A percentile compares a stretch with the other conserved stretches of the same genome.
Conservation (phyloP, 2,113 vertebrate species). For the Malurus elegans region DNA sequence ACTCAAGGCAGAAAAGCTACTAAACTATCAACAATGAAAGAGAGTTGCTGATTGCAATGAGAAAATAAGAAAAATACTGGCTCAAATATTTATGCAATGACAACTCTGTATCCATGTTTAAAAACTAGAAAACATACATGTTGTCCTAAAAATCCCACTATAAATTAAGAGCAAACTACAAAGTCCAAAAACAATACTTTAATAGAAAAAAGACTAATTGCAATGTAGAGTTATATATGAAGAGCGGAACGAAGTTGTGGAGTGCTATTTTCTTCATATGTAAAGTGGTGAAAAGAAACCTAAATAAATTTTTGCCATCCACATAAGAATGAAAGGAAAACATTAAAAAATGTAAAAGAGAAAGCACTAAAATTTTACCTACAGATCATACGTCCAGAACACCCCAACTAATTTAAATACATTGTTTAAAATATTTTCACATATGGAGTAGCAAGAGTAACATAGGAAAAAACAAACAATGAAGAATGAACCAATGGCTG, state of each 20-base stretch:
- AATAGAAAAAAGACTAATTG: not conserved
- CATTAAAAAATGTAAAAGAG: not conserved
- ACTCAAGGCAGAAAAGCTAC: not conserved
- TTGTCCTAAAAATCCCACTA: not conserved
- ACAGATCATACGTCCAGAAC: not conserved
- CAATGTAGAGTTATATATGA: not conserved
- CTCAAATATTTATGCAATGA: not conserved
- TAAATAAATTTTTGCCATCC: not conserved
- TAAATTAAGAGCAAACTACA: not conserved
- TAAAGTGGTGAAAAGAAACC: not conserved
- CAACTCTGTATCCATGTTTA: not conserved
- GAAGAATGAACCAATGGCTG: not conserved
- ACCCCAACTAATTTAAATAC: not conserved
- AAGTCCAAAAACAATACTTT: not conserved
- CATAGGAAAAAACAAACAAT: fast-evolving
- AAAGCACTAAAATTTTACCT: not conserved
- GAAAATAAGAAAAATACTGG: not conserved
- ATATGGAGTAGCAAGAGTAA: fast-evolving
- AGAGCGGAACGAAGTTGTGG: not conserved
- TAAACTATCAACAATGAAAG: not conserved
- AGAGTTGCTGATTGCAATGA: not conserved
- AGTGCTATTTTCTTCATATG: not conserved
- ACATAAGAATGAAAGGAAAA: not conserved
- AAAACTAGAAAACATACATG: not conserved
- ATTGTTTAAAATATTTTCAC: not conserved